Base-by-base conservation (phyloP, 2,113 vertebrate genomes). In the Austrofundulus limnaeus region DNA sequence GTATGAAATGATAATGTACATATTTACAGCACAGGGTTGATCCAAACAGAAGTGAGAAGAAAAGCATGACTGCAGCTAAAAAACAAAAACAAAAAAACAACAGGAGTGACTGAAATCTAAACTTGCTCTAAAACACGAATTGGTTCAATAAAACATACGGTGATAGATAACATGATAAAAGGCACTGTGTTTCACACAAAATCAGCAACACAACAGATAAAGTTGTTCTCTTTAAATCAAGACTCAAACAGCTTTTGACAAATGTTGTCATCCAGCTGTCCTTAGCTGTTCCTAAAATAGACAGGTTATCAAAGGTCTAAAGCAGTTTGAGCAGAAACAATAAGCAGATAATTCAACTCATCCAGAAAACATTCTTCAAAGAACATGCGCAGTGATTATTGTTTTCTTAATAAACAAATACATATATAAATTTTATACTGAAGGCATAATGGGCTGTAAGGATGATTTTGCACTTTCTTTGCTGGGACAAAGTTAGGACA, bases 11-110 rank as follows among this genome's bases (percentile, higher is more conserved):
- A 85, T 83, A 90, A 94, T 94, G 91, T 94, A 95, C 95, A 94
- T 95, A 97, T 97, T 96, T 97, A 98, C 94, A 98, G 78, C 83
- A 87, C 81, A 83, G 72, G 76, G 73, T 85, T 78, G 81, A 89
- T 83, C 66, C 75, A 66, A 87, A 85, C 75, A 75, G 75, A 85
- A 58, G 70, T 64, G 77, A 80, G 71, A 57, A 24, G 8, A 20
- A 61, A 55, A 80, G 65, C 82, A 71, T 73, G 73, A 66, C 53
- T 64, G 83, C 68, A 71, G 71, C 78, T 75, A 42, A 58, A 54
- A 86, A 69, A 14, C 12, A 14, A 38, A n/a, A 31, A n/a, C 5
- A 48, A 21, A 23, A 24, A 6, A 15, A 8, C 23, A 21, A 12
- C 0, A n/a, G 77, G 73, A 83, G 64, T 49, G 49, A 73, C 53